Conservation (phyloP, 2,888 invertebrate genomes). For the Drosophila picticornis region DNA sequence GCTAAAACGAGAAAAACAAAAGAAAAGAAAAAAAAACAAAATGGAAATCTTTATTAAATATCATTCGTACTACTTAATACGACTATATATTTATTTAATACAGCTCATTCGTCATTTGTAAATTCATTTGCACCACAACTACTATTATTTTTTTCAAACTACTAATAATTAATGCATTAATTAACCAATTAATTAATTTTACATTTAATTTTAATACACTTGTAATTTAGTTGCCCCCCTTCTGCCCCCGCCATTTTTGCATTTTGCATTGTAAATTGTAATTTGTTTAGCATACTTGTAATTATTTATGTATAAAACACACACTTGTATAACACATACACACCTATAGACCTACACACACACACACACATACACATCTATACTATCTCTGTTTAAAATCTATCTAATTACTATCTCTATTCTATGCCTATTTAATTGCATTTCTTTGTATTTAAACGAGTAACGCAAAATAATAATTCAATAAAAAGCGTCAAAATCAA, state of each 20-base stretch:
- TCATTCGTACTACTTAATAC: constrained; percentile 41
- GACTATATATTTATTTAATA: constrained; percentile 44
- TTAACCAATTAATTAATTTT: constrained; percentile 44
- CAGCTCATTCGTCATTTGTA: constrained; percentile 77
- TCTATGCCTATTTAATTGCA: constrained; percentile 67
- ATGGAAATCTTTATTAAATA: constrained; percentile 17
- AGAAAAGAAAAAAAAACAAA: constrained; percentile 8
- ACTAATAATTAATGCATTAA: constrained; percentile 50
- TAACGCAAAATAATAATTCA: constrained; percentile 63
- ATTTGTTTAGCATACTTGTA: constrained; percentile 71
- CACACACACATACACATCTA: constrained; percentile 17
- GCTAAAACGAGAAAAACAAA: constrained; percentile 17
- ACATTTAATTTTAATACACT: constrained; percentile 54
- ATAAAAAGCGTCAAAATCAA: constrained; percentile 49
- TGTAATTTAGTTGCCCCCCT: constrained; percentile 56
- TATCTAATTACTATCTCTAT: constrained; percentile 39
- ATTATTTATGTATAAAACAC: constrained; percentile 76
- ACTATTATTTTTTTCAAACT: constrained; percentile 22
- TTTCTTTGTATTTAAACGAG: constrained; percentile 69
- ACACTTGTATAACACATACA: constrained; percentile 38
- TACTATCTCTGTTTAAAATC: constrained; percentile 30
- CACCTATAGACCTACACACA: constrained; percentile 28
- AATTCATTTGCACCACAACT: constrained; percentile 68
- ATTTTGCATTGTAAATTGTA: constrained; percentile 74
- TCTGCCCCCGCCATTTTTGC: constrained; percentile 50